These are phyloP conservation scores for Gymnorhina tibicen DNA, from an alignment of 2,113 vertebrate species.

Conservation along the genomic window DNA sequence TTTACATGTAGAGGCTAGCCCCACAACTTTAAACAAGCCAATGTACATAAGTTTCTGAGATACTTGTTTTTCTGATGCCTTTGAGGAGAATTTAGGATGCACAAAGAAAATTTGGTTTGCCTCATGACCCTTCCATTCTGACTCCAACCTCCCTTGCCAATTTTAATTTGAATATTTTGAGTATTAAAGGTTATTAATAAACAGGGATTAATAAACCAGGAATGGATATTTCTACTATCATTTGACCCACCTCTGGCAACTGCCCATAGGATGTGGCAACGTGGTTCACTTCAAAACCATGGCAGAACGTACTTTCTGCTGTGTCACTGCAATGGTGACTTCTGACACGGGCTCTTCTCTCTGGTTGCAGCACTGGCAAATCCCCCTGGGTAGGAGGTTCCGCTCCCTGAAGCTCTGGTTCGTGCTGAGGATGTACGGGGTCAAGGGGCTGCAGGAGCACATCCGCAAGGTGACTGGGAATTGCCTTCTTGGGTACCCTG, in stretches of 20 bases:
- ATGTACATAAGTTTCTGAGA: not conserved
- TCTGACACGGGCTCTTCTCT: not conserved
- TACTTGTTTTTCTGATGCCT: not conserved
- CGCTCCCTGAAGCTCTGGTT: constrained; percentile 98
- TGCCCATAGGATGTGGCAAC: not conserved
- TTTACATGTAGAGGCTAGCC: not conserved
- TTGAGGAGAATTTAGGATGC: not conserved
- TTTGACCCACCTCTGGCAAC: not conserved
- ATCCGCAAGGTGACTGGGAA: constrained; percentile 82
- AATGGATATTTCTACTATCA: not conserved
- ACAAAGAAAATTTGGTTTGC: not conserved
- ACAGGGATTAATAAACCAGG: not conserved
- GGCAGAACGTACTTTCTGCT: not conserved
- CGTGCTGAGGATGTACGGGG: constrained; percentile 89
- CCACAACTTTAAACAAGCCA: not conserved
- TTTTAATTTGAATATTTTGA: not conserved
- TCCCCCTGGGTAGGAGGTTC: constrained; percentile 92
- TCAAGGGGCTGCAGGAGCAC: constrained; percentile 85
- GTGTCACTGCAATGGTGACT: not conserved
- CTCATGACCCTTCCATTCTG: not conserved
- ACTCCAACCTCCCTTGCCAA: not conserved
- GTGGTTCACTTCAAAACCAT: accelerated
- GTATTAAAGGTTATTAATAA: not conserved
- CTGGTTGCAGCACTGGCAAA: constrained; percentile 89
- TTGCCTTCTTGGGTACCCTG: not conserved